phyloP scores from a whole-genome alignment of 2,113 vertebrate genomes.

The Stomatorhinus ivindoensis region DNA sequence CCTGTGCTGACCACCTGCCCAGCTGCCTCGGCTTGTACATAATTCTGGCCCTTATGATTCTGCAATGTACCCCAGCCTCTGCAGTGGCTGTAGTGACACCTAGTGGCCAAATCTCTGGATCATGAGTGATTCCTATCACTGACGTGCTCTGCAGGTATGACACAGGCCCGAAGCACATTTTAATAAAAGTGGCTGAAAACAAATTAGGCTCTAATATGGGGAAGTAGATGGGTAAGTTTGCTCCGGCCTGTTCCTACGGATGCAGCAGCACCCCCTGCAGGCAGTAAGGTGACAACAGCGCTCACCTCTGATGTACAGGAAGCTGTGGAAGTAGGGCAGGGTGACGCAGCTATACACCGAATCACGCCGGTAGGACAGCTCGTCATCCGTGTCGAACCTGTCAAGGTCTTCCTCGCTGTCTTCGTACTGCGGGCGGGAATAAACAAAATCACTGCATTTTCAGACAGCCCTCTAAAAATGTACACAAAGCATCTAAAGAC shows the following conservation, averaged over 20 bases:
- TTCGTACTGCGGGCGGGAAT: constrained; percentile 69
- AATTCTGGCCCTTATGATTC: background rate
- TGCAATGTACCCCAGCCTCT: background rate
- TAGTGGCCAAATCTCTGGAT: constrained; percentile 14
- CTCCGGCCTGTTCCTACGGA: background rate
- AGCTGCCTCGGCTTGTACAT: background rate
- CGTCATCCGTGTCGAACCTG: constrained; percentile 85
- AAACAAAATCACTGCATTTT: background rate
- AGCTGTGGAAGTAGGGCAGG: constrained; percentile 94
- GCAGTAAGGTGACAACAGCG: background rate
- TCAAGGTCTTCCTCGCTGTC: constrained; percentile 98
- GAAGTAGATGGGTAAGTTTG: background rate
- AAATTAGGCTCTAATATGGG: background rate
- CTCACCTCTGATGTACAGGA: constrained; percentile 90
- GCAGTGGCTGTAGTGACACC: constrained; percentile 18
- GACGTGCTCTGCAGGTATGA: background rate
- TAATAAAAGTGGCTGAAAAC: background rate
- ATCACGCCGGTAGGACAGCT: constrained; percentile 82
- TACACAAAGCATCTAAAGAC: background rate
- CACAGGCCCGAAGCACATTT: background rate
- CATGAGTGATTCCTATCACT: background rate
- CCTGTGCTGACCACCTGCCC: background rate
- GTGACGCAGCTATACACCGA: constrained; percentile 95
- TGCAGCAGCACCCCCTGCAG: background rate
- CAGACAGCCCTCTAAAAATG: background rate